Evolutionary conservation across 2,113 vertebrate genomes (phyloP), one percentile per base, ranked within the genome.

Genomic region (Neotoma lepida): DNA sequence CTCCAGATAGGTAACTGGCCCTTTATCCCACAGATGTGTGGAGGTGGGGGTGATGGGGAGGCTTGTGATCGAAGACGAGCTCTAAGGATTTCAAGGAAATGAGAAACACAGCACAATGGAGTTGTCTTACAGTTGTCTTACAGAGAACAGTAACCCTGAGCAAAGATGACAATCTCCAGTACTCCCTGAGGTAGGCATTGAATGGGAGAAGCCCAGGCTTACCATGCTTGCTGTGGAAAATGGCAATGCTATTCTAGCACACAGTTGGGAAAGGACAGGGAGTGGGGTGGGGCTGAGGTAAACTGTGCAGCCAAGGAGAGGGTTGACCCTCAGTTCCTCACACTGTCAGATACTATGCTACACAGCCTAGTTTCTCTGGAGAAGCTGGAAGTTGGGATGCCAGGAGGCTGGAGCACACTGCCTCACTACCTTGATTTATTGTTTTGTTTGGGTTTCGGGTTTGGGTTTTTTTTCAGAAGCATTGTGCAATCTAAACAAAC

Each of bases 261-360:
- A 4, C n/a, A 2, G 0, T 0, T 8, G 35, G 28, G 1, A 17
- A 58, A 24, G 7, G 5, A 63, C 4, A 70, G 63, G 90, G 73
- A 73, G 18, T 22, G 4, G 35, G 35, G 30, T 51, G 14, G n/a
- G 18, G 49, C n/a, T n/a, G 28, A 4, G 18, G 64, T 26, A 26
- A 94, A 80, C 0, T 9, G 4, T 24, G 1, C 33, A 5, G 64
- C 28, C 6, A 76, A 18, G 3, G 14, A 13, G 61, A 9, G 4
- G 20, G 13, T 41, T 68, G 44, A 8, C 35, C 30, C 15, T 71
- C 39, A 78, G 2, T 18, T 41, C 41, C 33, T 35, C 0, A 9
- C 46, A 7, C 4, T 13, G 28, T 13, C 44, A 10, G 1, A 13
- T 2, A 10, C 28, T 51, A 17, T 15, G 35, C 20, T 24, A 33